Evolutionary conservation across 2,113 vertebrate genomes (phyloP).

Genomic region (Brienomyrus brachyistius): DNA sequence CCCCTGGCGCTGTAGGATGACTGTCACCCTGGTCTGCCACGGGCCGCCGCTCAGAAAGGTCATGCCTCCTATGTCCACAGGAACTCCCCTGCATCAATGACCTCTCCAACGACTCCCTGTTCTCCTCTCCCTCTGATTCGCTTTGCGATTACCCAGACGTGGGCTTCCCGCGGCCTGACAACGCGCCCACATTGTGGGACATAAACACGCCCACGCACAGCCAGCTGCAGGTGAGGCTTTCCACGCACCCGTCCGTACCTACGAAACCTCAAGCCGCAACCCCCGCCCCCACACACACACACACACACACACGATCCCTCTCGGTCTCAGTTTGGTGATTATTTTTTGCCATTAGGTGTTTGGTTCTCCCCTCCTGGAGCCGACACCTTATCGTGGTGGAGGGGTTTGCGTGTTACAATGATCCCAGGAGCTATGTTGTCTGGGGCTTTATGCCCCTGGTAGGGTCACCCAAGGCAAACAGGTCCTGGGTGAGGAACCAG

Average conservation of each 20-base stretch:
- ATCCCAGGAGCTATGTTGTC: no score
- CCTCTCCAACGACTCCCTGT: conserved; percentile 77
- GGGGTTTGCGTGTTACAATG: no score
- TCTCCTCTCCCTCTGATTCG: conserved; percentile 84
- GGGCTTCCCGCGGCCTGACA: conserved; percentile 70
- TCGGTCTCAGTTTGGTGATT: neutral
- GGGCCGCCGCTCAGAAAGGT: neutral
- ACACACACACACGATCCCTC: neutral
- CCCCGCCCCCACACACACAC: no score
- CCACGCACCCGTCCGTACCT: neutral
- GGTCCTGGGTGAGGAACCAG: no score
- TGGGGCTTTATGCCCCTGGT: no score
- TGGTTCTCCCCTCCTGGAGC: no score
- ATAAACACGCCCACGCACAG: conserved; percentile 67
- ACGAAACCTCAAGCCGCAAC: no score
- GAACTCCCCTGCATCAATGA: conserved; percentile 84
- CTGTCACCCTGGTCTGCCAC: neutral
- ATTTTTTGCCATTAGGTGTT: neutral
- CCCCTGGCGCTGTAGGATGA: neutral
- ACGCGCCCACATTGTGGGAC: conserved; percentile 86
- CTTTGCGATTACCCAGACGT: conserved; percentile 78
- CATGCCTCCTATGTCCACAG: conserved; percentile 44
- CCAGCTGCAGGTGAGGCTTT: conserved; percentile 66
- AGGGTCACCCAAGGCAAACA: no score
- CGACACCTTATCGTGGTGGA: no score